These are phyloP conservation scores for Tinamus major DNA, from an alignment of 2,797 vertebrate species.

Conservation along the genomic window DNA sequence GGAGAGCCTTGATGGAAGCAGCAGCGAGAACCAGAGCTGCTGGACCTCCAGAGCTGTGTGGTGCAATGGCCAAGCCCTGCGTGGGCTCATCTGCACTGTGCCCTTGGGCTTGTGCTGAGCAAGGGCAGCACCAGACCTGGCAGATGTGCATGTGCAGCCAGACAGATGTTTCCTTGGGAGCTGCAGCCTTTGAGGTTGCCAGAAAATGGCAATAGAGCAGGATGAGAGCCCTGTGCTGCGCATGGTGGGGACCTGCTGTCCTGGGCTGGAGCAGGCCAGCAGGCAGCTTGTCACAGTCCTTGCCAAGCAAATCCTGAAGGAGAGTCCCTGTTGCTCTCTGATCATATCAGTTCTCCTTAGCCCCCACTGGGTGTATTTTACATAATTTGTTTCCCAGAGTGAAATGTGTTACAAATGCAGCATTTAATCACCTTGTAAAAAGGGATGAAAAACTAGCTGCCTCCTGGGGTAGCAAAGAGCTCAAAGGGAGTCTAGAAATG, in stretches of 20 bases:
- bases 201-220: no score
- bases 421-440: slow-evolving; percentile 56
- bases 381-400: slow-evolving; percentile 41
- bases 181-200: no score
- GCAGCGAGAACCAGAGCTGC: no score
- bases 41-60: no score
- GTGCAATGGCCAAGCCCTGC: no score
- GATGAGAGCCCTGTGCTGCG: no score
- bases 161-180: no score
- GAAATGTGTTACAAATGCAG: slow-evolving; percentile 36
- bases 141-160: no score
- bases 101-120: no score
- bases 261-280: neutral
- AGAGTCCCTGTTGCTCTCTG: neutral
- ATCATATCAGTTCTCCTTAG: neutral
- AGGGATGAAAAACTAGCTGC: neutral
- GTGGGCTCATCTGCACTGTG: no score
- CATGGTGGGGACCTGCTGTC: neutral
- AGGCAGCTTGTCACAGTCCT: neutral
- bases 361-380: slow-evolving; percentile 34
- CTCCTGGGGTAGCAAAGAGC: neutral
- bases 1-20: no score
- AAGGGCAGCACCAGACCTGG: no score
- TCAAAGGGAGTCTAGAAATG: neutral
- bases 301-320: neutral